Base-by-base conservation (phyloP, 2,888 invertebrate genomes). In the Sphaerophoria rueppellii region DNA sequence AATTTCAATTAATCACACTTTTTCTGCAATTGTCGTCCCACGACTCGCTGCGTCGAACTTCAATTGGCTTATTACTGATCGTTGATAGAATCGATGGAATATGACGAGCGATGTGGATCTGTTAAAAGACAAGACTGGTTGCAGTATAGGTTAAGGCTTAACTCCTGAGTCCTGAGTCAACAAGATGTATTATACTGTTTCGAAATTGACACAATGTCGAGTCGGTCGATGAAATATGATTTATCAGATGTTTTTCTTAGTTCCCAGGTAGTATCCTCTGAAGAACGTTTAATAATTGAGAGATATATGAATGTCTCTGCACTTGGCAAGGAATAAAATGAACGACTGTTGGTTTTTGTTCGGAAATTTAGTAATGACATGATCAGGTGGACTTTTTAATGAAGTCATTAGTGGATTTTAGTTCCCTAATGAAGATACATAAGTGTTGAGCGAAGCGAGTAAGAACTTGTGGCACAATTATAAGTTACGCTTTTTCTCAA, bases 1-100 rank as follows among this genome's bases (percentile, higher is more conserved):
- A 78, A 82, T 86, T 86, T 86, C 86, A 86, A 86, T 86, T 86
- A 86, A 86, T 86, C 86, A 86, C 82, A 86, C 86, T 86, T 86
- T 82, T 82, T 86, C 77, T 60, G 40, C 35, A 24, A 71, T 55
- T 67, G 65, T 58, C 82, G 77, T 77, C 77, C 81, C 70, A 77
- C 85, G 81, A 80, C 72, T 79, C 63, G 24, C 24, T 16, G 24
- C 46, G 57, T 46, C 58, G 34, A 24, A 48, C 57, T 71, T 14
- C 43, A 55, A 37, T 50, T 32, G 37, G 40, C 24, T 60, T 52
- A 12, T 24, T 24, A 46, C 60, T 60, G 67, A 79, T 79, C 60
- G 43, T 32, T 54, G 40, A 40, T 43, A 46, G 0, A 43, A 50
- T n/a, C 37, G 0, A 14, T 7, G 7, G n/a, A 57, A 11, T 6